Evolutionary conservation across 2,888 invertebrate species (phyloP), one percentile per base, ranked within the genome.

Genomic region (Escarpia spicata): DNA sequence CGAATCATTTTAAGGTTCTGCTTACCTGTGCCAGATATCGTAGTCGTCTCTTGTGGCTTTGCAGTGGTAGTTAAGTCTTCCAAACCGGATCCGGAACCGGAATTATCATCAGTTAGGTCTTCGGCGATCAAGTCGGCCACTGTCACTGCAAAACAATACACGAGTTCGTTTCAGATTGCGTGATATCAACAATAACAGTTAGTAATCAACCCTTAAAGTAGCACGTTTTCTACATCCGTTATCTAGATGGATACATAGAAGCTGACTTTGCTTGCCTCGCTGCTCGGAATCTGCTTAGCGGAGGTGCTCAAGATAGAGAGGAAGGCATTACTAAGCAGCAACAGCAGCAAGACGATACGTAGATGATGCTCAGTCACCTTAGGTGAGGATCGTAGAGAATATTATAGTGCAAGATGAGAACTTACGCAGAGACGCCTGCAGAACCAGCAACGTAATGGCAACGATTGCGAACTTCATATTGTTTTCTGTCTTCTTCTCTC

Each of bases 341-440:
- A 6, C 75, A 75, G 26, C n/a, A 75, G 52, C 10, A 52, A 9
- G 26, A 75, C 26, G 75, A 75, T 6, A 26, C 0, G 75, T 26
- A 75, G 75, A 6, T 75, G 4, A 26, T 75, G 75, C 6, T 75
- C 75, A 4, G 75, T 75, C 26, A n/a, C 6, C 19, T 26, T n/a
- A n/a, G 26, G 75, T n/a, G 75, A 75, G 26, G 26, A 3, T 75
- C 8, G 1, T 75, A 75, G 37, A 52, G 52, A 52, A 52, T 52
- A 52, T 15, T 52, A 37, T 52, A 4, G 15, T 15, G 1, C 9
- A 52, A 9, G 10, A 52, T 8, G 75, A 75, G n/a, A 75, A 75
- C 75, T 75, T 75, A 75, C 75, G 75, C 75, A 75, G 75, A 75
- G 75, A 75, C 75, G 75, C 75, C 26, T 75, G 75, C 75, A 75